These are phyloP conservation scores for Drosophila hydei DNA, from an alignment of 1,140 invertebrate species.

Conservation along the genomic window DNA sequence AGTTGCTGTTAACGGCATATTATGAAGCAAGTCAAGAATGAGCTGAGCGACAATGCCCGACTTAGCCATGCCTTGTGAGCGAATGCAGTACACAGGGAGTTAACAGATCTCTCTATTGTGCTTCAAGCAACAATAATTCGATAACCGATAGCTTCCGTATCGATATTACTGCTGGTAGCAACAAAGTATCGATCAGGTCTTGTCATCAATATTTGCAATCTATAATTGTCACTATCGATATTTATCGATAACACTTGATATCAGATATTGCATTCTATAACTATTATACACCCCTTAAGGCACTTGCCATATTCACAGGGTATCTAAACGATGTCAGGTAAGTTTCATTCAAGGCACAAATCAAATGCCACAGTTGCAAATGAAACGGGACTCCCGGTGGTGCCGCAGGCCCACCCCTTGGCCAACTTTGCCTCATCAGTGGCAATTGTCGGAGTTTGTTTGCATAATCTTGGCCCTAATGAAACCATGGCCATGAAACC, in stretches of 20 bases:
- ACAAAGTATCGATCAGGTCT: too few relatives aligned
- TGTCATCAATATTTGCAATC: too few relatives aligned
- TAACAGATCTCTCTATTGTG: not conserved
- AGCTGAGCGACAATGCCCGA: not conserved
- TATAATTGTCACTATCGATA: not conserved
- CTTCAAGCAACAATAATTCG: not conserved
- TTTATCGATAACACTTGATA: not conserved
- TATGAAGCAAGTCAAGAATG: slow-evolving; percentile 30
- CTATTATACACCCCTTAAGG: not conserved
- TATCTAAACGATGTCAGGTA: slow-evolving; percentile 18
- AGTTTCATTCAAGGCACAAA: slow-evolving; percentile 68
- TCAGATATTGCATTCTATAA: too few relatives aligned
- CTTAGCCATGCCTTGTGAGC: not conserved
- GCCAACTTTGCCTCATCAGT: slow-evolving; percentile 49
- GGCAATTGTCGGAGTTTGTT: slow-evolving; percentile 59
- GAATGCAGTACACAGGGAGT: too few relatives aligned
- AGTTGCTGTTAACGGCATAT: slow-evolving; percentile 49
- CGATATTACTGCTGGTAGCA: too few relatives aligned
- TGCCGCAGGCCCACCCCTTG: not conserved
- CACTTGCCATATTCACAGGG: not conserved
- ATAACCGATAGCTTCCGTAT: not conserved
- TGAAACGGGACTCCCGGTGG: slow-evolving; percentile 14
- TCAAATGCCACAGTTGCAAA: slow-evolving; percentile 32
- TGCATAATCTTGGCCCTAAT: slow-evolving; percentile 67
- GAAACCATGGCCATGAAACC: slow-evolving; percentile 57